Evolutionary conservation across 30 jellyfish, hydroid and myxozoan genomes (phyloP).

Genomic region (Turritopsis rubra): DNA sequence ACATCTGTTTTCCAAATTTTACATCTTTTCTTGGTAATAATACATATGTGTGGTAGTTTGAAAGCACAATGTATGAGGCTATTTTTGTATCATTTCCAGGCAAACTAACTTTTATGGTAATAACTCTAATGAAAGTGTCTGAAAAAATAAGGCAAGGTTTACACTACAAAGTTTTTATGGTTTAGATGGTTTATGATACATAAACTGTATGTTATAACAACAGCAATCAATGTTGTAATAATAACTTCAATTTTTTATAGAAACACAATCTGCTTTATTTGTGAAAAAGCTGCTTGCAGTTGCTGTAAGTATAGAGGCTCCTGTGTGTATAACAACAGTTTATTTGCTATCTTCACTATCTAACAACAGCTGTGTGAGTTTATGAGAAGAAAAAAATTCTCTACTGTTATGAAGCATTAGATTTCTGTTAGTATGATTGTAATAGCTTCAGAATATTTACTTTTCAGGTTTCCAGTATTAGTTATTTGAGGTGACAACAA

Average conservation of each 20-base stretch:
- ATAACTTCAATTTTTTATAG: slow-evolving; percentile 12
- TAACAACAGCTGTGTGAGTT: too few relatives aligned
- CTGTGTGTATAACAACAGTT: too few relatives aligned
- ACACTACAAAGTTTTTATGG: not conserved
- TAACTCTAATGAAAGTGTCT: too few relatives aligned
- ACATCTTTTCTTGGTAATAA: too few relatives aligned
- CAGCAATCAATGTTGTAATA: not conserved
- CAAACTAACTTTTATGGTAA: too few relatives aligned
- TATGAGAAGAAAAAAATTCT: too few relatives aligned
- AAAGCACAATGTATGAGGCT: too few relatives aligned
- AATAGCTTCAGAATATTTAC: not conserved
- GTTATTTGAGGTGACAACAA: slow-evolving; percentile 35
- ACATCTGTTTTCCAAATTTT: too few relatives aligned
- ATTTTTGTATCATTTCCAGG: not conserved
- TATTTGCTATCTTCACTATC: too few relatives aligned
- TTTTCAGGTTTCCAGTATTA: slow-evolving; percentile 54
- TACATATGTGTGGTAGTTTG: too few relatives aligned
- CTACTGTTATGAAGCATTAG: not conserved
- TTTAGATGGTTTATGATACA: not conserved
- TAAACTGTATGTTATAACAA: too few relatives aligned
- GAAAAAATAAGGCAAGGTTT: too few relatives aligned
- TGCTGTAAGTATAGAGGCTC: slow-evolving; percentile 43
- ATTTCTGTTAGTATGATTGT: not conserved
- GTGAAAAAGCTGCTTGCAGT: slow-evolving; percentile 70
- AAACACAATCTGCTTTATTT: slow-evolving; percentile 52